These are phyloP conservation scores for Leucoraja erinaceus DNA, from an alignment of 2,113 vertebrate species.

Conservation along the genomic window DNA sequence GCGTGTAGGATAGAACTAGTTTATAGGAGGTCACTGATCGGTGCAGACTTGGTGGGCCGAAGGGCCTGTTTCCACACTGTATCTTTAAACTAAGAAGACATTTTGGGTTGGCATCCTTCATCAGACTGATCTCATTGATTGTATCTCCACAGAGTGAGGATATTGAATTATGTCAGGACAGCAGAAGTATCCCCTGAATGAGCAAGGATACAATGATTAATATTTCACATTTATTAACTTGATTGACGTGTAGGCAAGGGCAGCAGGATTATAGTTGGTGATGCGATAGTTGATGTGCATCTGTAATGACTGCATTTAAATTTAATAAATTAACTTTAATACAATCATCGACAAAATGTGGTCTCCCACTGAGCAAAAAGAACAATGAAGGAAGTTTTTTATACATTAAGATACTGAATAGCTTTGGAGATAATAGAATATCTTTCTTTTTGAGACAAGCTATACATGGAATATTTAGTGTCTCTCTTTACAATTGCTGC, in stretches of 20 bases:
- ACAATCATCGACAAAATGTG: background rate
- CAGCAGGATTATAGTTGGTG: background rate
- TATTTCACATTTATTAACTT: background rate
- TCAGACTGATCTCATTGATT: too few relatives aligned
- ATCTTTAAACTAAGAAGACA: too few relatives aligned
- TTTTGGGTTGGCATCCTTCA: too few relatives aligned
- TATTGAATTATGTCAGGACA: background rate
- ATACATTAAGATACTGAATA: background rate
- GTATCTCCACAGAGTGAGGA: too few relatives aligned
- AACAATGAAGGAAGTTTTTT: background rate
- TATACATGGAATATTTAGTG: background rate
- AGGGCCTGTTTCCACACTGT: too few relatives aligned
- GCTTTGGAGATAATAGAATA: constrained; percentile 4
- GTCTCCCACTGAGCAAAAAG: background rate
- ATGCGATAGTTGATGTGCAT: background rate
- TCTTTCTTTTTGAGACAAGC: background rate
- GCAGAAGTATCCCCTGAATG: background rate
- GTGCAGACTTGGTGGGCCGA: too few relatives aligned
- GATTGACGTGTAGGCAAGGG: background rate
- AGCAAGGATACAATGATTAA: background rate
- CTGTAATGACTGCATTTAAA: background rate
- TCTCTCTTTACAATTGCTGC: background rate
- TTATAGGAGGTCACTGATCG: too few relatives aligned
- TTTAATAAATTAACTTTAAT: background rate
- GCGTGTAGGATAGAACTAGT: too few relatives aligned